These are phyloP conservation scores for Bovichtus diacanthus DNA, from an alignment of 2,797 vertebrate genomes.

Conservation along the genomic window DNA sequence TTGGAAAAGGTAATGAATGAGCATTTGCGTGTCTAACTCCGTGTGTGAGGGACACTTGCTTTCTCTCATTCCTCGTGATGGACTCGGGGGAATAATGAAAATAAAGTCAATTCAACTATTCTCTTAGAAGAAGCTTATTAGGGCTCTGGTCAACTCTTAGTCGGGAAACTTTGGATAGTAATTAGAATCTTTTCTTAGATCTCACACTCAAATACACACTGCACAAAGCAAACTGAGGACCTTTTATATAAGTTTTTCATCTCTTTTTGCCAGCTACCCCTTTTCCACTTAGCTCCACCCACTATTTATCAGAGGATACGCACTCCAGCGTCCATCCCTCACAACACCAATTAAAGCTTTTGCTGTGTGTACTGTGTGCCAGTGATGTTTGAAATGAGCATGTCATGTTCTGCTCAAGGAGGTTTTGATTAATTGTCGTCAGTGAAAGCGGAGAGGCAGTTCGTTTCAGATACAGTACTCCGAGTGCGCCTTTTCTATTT, in stretches of 20 bases:
- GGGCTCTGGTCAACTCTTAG: slow-evolving; percentile 15
- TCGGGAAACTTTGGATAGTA: slow-evolving; percentile 36
- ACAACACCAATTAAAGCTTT: slow-evolving; percentile 30
- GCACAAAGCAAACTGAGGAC: not conserved
- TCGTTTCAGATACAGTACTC: slow-evolving; percentile 44
- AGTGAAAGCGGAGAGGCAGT: slow-evolving; percentile 25
- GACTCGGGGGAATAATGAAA: slow-evolving; percentile 15
- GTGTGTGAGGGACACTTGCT: slow-evolving; percentile 9
- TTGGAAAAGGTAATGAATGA: slow-evolving; percentile 39
- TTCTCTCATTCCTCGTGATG: not conserved
- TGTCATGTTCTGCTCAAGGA: slow-evolving; percentile 50
- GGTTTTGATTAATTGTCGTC: slow-evolving; percentile 61
- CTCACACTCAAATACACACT: slow-evolving; percentile 9
- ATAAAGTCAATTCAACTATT: slow-evolving; percentile 14
- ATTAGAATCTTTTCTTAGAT: slow-evolving; percentile 21
- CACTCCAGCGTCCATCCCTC: not conserved
- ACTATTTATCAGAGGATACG: slow-evolving; percentile 17
- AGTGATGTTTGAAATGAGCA: slow-evolving; percentile 46
- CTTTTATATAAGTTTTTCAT: slow-evolving; percentile 11
- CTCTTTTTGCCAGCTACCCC: slow-evolving; percentile 1
- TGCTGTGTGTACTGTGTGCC: not conserved
- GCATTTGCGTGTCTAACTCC: slow-evolving; percentile 11
- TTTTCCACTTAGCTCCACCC: not conserved
- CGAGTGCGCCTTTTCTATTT: slow-evolving; percentile 24
- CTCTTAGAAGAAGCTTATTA: slow-evolving; percentile 21